A percentile compares a stretch with the other conserved stretches of the same genome.
Evolutionary conservation across 2,888 invertebrate genomes (phyloP).

Genomic region (Galerucella pusilla): DNA sequence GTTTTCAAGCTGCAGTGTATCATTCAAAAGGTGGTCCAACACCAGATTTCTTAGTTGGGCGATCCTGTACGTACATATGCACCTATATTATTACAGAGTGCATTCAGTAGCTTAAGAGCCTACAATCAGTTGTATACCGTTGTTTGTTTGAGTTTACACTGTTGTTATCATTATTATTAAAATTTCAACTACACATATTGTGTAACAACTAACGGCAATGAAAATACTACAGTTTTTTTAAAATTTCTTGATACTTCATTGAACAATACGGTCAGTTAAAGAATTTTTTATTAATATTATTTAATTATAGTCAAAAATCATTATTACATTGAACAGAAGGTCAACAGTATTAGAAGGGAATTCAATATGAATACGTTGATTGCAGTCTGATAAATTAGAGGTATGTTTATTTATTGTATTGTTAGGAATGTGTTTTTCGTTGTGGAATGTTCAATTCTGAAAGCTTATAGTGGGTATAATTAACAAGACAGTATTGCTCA

Average conservation of each 20-base stretch:
- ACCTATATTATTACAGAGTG: neutral
- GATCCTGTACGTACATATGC: neutral
- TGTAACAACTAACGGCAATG: conserved; percentile 27
- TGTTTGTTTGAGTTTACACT: conserved; percentile 12
- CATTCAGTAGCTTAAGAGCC: conserved; percentile 11
- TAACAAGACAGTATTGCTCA: too few species aligned
- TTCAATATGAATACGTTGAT: conserved; percentile 14
- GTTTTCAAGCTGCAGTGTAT: neutral
- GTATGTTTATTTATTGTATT: neutral
- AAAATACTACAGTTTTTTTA: conserved; percentile 25
- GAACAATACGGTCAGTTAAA: conserved; percentile 33
- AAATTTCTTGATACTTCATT: conserved; percentile 28
- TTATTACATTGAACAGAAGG: conserved; percentile 36
- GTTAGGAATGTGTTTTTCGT: neutral
- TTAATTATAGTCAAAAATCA: conserved; percentile 33
- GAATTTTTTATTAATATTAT: conserved; percentile 18
- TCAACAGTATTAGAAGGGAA: conserved; percentile 34
- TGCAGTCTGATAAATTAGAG: conserved; percentile 7
- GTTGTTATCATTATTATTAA: conserved; percentile 21
- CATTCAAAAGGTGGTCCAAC: neutral
- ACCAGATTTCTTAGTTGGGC: neutral
- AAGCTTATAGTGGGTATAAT: too few species aligned
- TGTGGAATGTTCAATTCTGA: too few species aligned
- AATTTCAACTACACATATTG: conserved; percentile 21
- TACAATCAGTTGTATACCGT: conserved; percentile 23